Evolutionary conservation across 2,797 vertebrate genomes (phyloP).

Genomic region (Lateolabrax maculatus): DNA sequence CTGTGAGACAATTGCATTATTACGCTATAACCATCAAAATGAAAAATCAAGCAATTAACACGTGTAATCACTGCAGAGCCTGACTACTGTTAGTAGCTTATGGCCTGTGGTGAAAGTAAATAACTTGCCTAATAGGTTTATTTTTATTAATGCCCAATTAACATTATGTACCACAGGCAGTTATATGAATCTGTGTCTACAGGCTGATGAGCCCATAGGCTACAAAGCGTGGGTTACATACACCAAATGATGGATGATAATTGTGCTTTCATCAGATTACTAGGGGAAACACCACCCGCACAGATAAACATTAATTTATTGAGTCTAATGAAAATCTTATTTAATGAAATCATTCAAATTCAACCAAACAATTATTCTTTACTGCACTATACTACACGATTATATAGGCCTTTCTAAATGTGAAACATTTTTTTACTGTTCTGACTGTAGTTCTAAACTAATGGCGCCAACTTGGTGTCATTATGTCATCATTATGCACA

Average conservation of each 20-base stretch:
- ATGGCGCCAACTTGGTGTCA: background rate
- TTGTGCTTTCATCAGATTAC: background rate
- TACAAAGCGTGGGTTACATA: background rate
- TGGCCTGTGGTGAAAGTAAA: slow-evolving; percentile 2
- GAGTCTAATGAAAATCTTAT: background rate
- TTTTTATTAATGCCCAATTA: slow-evolving; percentile 31
- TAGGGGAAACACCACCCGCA: slow-evolving; percentile 2
- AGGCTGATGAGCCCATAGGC: slow-evolving; percentile 1
- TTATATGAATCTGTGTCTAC: slow-evolving; percentile 4
- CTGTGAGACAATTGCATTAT: background rate
- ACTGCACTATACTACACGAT: background rate
- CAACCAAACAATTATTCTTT: background rate
- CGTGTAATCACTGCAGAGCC: background rate
- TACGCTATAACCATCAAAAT: background rate
- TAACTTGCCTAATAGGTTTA: background rate
- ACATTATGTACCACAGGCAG: slow-evolving; percentile 12
- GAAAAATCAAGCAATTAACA: background rate
- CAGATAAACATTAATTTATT: slow-evolving; percentile 16
- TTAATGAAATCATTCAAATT: background rate
- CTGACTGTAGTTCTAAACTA: background rate
- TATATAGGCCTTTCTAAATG: background rate
- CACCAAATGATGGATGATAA: background rate
- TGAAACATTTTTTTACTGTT: no score
- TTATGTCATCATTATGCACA: background rate
- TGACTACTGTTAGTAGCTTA: background rate